Evolutionary conservation across 53 echinoderm and acorn worm genomes (phyloP).

Genomic region (Glandiceps talaboti): DNA sequence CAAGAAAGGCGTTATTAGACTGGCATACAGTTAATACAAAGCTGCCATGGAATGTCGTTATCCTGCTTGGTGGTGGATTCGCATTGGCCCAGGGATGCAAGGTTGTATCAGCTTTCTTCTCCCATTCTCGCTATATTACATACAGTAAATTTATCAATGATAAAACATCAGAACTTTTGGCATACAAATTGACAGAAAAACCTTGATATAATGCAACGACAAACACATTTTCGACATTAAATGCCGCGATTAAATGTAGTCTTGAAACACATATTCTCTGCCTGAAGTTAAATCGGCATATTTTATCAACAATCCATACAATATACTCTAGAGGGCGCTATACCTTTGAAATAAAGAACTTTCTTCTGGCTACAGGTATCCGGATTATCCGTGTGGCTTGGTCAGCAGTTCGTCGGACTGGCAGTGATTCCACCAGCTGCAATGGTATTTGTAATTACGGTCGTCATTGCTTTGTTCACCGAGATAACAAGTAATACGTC

Average conservation of each 20-base stretch:
- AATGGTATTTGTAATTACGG: slow-evolving; percentile 48
- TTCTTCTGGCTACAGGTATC: slow-evolving; percentile 38
- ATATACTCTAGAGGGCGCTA: neutral
- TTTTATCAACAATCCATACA: too few species aligned
- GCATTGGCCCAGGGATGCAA: slow-evolving; percentile 85
- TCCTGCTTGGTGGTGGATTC: slow-evolving; percentile 80
- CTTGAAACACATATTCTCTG: too few species aligned
- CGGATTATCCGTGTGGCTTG: slow-evolving; percentile 76
- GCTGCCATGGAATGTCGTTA: slow-evolving; percentile 80
- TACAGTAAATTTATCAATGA: too few species aligned
- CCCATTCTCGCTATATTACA: too few species aligned
- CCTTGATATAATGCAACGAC: too few species aligned
- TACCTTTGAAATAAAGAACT: neutral
- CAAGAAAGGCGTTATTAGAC: slow-evolving; percentile 37
- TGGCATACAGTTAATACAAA: slow-evolving; percentile 64
- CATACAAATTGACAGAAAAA: too few species aligned
- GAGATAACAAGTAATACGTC: slow-evolving; percentile 95
- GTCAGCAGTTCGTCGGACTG: slow-evolving; percentile 39
- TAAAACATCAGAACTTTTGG: too few species aligned
- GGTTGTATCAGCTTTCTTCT: too few species aligned
- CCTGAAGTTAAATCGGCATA: too few species aligned
- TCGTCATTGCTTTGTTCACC: slow-evolving; percentile 67
- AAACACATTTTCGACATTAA: neutral
- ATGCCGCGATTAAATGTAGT: neutral
- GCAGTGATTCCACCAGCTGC: slow-evolving; percentile 28